Evolutionary conservation across 2,888 invertebrate species (phyloP), one percentile per base, ranked within the genome.

Genomic region (Caenorhabditis plicata): DNA sequence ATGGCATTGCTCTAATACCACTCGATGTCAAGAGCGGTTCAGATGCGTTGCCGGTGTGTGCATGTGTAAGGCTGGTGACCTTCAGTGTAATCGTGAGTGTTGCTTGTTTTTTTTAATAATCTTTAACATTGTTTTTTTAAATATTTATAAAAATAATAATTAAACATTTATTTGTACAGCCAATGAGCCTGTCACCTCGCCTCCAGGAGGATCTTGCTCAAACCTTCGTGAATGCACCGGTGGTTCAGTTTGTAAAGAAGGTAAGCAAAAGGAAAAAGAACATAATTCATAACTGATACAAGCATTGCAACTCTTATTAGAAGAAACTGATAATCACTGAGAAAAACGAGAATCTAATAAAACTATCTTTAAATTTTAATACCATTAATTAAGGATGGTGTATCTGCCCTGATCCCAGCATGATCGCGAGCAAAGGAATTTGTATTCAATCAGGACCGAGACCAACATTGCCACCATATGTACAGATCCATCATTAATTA

Each of bases 181-280:
- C 2, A 73, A 65, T 32, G 72, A 74, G 35, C 64, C 64, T 31
- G 68, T 73, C 17, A 68, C 68, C 13, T 74, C 77, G 2, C 77
- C 78, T 25, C 80, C 80, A 8, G 80, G 80, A 17, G 79, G 78
- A 27, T 68, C 69, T 15, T 80, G 80, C 55, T 66, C 73, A 4
- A 71, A 64, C 8, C 68, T 61, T 13, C 70, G 78, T 47, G 67
- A 73, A 51, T 80, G 80, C 44, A 68, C 71, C 7, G 78, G 78
- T 41, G 75, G 74, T 19, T 67, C 72, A 9, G 61, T 72, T 35
- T 60, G 68, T 13, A 56, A 60, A 42, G 71, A 71, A 43, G 67
- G 64, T 64, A 49, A n/a, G n/a, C n/a, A n/a, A n/a, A n/a, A n/a
- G n/a, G n/a, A n/a, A n/a, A n/a, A n/a, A n/a, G n/a, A n/a, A n/a